Percentiles rank a stretch among this genome's conserved stretches.
These are phyloP conservation scores for Trinorchestia longiramus DNA, from an alignment of 1,140 invertebrate genomes.

Conservation along the genomic window DNA sequence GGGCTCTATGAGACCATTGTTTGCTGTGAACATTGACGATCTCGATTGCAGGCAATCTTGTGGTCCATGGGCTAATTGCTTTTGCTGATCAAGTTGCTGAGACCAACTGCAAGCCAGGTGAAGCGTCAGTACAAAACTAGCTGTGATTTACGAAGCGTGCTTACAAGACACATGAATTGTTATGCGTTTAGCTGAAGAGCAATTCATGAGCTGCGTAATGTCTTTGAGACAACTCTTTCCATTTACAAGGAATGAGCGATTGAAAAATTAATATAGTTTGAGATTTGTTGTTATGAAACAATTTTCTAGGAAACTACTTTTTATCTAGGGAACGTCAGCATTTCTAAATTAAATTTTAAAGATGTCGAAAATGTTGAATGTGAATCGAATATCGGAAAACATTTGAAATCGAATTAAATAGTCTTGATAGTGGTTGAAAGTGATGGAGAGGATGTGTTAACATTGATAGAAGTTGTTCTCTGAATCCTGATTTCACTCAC, in stretches of 20 bases:
- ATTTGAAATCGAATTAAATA: background rate
- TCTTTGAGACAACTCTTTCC: background rate
- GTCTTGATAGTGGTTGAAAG: too few relatives aligned
- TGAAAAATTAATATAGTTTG: background rate
- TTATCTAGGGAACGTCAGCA: background rate
- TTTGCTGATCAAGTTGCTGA: background rate
- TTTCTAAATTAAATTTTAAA: background rate
- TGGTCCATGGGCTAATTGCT: background rate
- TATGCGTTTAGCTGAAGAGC: background rate
- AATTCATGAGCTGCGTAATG: background rate
- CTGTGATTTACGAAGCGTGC: background rate
- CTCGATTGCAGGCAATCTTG: background rate
- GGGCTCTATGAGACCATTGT: background rate
- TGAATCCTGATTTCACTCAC: too few relatives aligned
- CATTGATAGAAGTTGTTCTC: too few relatives aligned
- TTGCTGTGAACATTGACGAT: background rate
- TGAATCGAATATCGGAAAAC: background rate
- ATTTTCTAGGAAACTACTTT: background rate
- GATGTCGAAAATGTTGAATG: background rate
- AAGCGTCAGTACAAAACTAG: background rate
- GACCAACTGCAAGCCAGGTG: background rate
- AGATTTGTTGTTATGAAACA: background rate
- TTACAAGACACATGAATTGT: background rate
- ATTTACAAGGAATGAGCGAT: background rate
- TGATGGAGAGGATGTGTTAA: too few relatives aligned